These are phyloP conservation scores for Aphelocoma californica DNA, from an alignment of 2,797 vertebrate genomes.

Conservation along the genomic window DNA sequence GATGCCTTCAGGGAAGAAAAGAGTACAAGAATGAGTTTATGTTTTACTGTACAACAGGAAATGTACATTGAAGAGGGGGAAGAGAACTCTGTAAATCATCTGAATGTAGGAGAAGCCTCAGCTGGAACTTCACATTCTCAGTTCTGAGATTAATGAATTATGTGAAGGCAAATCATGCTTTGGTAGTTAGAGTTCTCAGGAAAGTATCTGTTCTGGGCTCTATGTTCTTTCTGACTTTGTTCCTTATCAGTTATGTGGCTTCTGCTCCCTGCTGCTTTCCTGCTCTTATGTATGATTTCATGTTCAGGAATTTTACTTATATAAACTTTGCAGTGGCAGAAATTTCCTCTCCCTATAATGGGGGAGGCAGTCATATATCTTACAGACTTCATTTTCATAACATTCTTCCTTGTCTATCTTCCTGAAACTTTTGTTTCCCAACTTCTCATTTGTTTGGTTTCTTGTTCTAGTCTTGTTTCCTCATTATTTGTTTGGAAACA, in stretches of 20 bases:
- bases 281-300: slow-evolving; percentile 9
- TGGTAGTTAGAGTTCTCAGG: background rate
- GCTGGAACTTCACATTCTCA: background rate
- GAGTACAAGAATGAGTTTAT: background rate
- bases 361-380: background rate
- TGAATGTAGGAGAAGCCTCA: background rate
- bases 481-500: background rate
- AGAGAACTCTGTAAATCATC: background rate
- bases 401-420: background rate
- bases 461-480: background rate
- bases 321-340: slow-evolving; percentile 20
- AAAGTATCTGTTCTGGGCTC: background rate
- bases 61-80: background rate
- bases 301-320: slow-evolving; percentile 24
- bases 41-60: background rate
- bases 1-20: background rate
- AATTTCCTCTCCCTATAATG: background rate
- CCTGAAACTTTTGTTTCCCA: background rate
- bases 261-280: slow-evolving; percentile 16
- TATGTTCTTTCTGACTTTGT: background rate
- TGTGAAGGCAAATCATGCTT: background rate
- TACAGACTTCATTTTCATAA: background rate
- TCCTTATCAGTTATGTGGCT: background rate
- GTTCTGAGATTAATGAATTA: background rate
- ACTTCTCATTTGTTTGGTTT: background rate